Base-by-base conservation (phyloP, 2,797 vertebrate genomes). In the Bucorvus abyssinicus region DNA sequence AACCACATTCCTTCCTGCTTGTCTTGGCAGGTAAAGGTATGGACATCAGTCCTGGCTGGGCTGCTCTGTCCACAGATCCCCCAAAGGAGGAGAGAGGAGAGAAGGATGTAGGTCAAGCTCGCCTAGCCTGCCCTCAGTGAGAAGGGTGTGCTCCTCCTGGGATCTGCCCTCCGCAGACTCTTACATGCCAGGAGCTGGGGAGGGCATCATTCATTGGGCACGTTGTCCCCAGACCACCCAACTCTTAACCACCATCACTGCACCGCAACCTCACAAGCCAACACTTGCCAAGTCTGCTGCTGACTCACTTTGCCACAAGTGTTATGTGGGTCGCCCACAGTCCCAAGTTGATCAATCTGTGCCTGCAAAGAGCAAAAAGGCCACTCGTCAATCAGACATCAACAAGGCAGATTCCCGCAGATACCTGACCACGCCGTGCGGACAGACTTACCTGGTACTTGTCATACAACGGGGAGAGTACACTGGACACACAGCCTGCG, bases 311-410 rank as follows among this genome's bases (percentile, higher is more conserved):
- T 95, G 98, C 99, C 98, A 99, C 98, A 68, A 38, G 98, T 98
- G 98, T 99, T 98, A 99, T 98, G 91, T 99, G 99, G 97, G 98
- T 99, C 98, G n/a, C 99, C 98, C 98, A 99, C 98, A 97, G 98
- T 97, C 99, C 99, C 98, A 99, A 98, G 70, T 75, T 99, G 99
- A 98, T 99, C 99, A 94, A 99, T 99, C 98, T 99, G 99, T 97
- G 99, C 99, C 99, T 99, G 96, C 32, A 94, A 94, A 97, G 84
- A 83, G 52, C 73, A 96, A 83, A 81, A 84, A 83, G 47, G 91
- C 9, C 30, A 63, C n/a, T n/a, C 76, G 79, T 94, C 69, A 93
- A 45, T 4, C 90, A 36, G 70, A 44, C 12, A 34, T 12, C 34
- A 44, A 49, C 9, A 59, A 64, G 32, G 32, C n/a, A 84, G 57